These are phyloP conservation scores for Digitonthophagus gazella DNA, from an alignment of 2,888 invertebrate species.

Conservation along the genomic window DNA sequence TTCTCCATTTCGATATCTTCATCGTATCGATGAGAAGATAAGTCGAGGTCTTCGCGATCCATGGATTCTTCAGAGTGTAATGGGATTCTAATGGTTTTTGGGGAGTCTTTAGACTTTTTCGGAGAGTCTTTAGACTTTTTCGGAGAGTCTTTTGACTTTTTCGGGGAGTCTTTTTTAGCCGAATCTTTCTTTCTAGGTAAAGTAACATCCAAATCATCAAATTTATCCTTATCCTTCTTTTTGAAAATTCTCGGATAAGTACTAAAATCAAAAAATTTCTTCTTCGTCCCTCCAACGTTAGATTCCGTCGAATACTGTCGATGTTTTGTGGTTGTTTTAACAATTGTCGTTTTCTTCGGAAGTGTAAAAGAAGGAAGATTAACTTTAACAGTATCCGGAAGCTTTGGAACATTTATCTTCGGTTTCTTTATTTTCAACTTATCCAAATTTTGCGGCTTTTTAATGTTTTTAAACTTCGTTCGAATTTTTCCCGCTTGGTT, in stretches of 20 bases:
- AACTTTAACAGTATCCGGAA: conserved; percentile 63
- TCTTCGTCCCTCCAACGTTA: conserved; percentile 56
- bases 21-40: conserved; percentile 46
- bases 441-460: conserved; percentile 55
- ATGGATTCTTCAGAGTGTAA: conserved; percentile 46
- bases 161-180: conserved; percentile 9
- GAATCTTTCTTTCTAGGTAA: conserved; percentile 57
- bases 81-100: conserved; percentile 43
- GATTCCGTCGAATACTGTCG: conserved; percentile 55
- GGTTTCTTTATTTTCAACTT: conserved; percentile 57
- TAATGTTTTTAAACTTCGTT: conserved; percentile 54
- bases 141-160: conserved; percentile 28
- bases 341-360: conserved; percentile 46
- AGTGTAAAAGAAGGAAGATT: conserved; percentile 58
- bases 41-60: conserved; percentile 42
- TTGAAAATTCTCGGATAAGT: conserved; percentile 75
- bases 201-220: conserved; percentile 53
- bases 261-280: conserved; percentile 68
- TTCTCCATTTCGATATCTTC: conserved; percentile 50
- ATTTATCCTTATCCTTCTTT: conserved; percentile 50
- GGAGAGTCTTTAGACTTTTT: conserved; percentile 32
- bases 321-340: conserved; percentile 45
- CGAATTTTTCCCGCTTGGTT: conserved; percentile 71
- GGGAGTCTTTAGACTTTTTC: conserved; percentile 31
- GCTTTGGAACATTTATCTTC: conserved; percentile 60